Evolutionary conservation across 1,140 invertebrate species (phyloP).

Genomic region (Diabrotica undecimpunctata): DNA sequence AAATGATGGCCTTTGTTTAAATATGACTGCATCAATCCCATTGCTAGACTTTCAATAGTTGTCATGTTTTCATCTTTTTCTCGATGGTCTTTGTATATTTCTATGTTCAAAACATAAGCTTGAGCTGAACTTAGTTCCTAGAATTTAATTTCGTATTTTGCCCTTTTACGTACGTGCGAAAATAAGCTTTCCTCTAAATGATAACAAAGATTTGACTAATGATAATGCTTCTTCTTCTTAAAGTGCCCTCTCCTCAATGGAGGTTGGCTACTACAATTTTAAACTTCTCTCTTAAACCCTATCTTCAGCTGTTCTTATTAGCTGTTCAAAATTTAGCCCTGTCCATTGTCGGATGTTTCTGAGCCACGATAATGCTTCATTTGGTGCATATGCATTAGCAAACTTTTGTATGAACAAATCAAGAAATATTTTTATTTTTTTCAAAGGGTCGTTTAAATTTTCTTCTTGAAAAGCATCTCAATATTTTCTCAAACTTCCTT

Average conservation of each 20-base stretch:
- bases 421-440: background rate
- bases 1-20: background rate
- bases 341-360: too few relatives aligned
- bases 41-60: background rate
- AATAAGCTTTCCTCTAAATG: slow-evolving; percentile 16
- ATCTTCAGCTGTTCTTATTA: too few relatives aligned
- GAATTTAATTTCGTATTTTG: slow-evolving; percentile 19
- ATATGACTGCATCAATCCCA: background rate
- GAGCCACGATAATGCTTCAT: too few relatives aligned
- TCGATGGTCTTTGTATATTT: slow-evolving; percentile 15
- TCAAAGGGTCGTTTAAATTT: background rate
- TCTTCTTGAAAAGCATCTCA: slow-evolving; percentile 34
- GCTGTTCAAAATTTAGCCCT: too few relatives aligned
- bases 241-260: too few relatives aligned
- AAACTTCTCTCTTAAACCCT: too few relatives aligned
- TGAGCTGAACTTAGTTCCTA: slow-evolving; percentile 9
- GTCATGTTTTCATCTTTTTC: background rate
- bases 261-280: too few relatives aligned
- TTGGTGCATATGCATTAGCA: slow-evolving; percentile 11
- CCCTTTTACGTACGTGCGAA: slow-evolving; percentile 20
- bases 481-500: slow-evolving; percentile 38
- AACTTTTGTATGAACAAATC: slow-evolving; percentile 10
- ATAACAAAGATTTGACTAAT: slow-evolving; percentile 16
- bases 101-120: too few relatives aligned
- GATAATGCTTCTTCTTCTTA: too few relatives aligned